Evolutionary conservation across 2,113 vertebrate genomes (phyloP).

Genomic region (Laticauda colubrina): DNA sequence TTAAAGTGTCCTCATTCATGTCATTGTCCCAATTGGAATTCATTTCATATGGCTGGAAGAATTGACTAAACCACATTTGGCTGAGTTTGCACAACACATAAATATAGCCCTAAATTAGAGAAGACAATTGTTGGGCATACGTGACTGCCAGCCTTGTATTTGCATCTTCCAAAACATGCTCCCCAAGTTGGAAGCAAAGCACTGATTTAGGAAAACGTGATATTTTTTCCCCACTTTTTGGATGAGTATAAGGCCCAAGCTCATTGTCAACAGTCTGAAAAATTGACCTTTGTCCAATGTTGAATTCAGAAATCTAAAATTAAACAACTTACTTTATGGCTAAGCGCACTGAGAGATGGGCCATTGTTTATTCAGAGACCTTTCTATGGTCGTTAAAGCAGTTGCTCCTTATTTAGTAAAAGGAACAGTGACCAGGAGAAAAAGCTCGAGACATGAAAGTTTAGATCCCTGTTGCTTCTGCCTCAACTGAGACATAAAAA

Average conservation of each 20-base stretch:
- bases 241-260: background rate
- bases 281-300: background rate
- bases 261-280: background rate
- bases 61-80: background rate
- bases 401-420: background rate
- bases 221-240: background rate
- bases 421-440: background rate
- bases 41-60: background rate
- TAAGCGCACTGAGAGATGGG: background rate
- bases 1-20: background rate
- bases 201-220: background rate
- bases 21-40: background rate
- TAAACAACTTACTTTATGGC: background rate
- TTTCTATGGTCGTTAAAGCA: background rate
- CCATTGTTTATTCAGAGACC: background rate
- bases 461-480: background rate
- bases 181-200: background rate
- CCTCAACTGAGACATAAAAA: background rate
- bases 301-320: background rate
- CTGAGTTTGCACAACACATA: background rate
- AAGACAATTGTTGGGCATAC: background rate
- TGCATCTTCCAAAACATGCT: background rate
- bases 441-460: background rate
- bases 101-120: background rate
- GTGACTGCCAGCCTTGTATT: background rate